Conservation (phyloP, 2,888 invertebrate genomes). For the Lissonota sp. region DNA sequence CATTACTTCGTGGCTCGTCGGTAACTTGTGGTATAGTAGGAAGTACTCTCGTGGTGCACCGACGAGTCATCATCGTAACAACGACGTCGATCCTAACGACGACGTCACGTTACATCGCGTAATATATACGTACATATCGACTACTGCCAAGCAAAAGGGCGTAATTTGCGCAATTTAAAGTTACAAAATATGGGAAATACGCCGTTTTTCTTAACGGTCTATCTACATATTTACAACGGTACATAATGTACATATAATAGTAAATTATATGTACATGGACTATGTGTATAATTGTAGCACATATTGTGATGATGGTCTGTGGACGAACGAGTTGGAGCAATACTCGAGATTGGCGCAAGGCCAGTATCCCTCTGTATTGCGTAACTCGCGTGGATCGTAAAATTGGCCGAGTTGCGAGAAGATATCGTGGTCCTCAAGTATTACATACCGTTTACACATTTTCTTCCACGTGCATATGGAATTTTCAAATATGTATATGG, state of each 20-base stretch:
- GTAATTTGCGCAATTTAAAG: too few species aligned
- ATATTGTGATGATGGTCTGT: constrained; percentile 30
- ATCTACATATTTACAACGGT: too few species aligned
- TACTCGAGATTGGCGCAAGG: constrained; percentile 80
- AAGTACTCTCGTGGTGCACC: constrained; percentile 3
- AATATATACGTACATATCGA: neutral
- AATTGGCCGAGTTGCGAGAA: constrained; percentile 59
- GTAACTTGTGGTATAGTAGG: constrained; percentile 1
- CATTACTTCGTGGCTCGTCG: neutral
- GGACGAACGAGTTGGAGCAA: constrained; percentile 70
- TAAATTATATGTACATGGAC: neutral
- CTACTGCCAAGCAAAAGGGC: too few species aligned
- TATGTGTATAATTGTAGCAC: neutral
- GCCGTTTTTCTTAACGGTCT: too few species aligned
- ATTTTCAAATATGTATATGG: neutral
- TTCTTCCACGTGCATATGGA: neutral
- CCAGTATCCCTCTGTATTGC: constrained; percentile 75
- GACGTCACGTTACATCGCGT: neutral
- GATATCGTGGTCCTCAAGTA: constrained; percentile 42
- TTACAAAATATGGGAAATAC: too few species aligned
- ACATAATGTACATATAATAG: too few species aligned
- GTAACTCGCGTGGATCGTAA: constrained; percentile 71
- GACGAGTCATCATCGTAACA: constrained; percentile 7
- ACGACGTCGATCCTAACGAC: constrained; percentile 1
- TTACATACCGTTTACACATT: constrained; percentile 22